Base-by-base conservation (phyloP, 2,888 invertebrate species). In the Epirrhoe tristata region DNA sequence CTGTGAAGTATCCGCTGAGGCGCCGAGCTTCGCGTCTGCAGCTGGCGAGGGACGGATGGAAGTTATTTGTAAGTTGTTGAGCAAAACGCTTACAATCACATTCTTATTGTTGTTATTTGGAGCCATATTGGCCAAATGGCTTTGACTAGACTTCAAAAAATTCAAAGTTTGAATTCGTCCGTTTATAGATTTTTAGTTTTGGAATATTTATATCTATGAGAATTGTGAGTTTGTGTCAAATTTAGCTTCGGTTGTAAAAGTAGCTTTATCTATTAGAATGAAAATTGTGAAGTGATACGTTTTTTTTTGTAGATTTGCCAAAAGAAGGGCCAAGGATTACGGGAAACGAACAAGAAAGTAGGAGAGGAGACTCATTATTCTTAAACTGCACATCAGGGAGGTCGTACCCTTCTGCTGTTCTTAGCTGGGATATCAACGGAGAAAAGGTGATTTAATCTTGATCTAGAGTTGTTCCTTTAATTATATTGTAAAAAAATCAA, bases 341-440 rank as follows among this genome's bases (percentile, higher is more conserved):
- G 57, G 96, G 96, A 50, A 96, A 96, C 74, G 95, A 96, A 81
- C 94, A 94, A 83, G 95, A 96, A 80, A 96, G 96, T 82, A 95
- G 96, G 89, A 95, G 95, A 84, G 96, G 96, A 48, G 96, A 96
- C 83, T 95, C 94, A 71, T 93, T 97, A 78, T 95, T 95, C 84
- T 89, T 97, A 73, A 97, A 97, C 87, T 97, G 97, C 87, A 96
- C 96, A 48, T 96, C 96, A 51, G 96, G 96, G 52, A 95, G 96
- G 82, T 96, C 96, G 68, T 96, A 95, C 85, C 97, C 97, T 36
- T 96, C 96, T 17, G 96, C 96, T 24, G 93, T 95, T 71, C 94
- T 97, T 32, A 95, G 96, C 82, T 97, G 96, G 96, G 96, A 96
- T 87, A 96, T 97, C 81, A 96, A 97, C 82, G 96, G 96, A 77